phyloP scores from a whole-genome alignment of 2,113 vertebrate genomes.

The Ictalurus furcatus region DNA sequence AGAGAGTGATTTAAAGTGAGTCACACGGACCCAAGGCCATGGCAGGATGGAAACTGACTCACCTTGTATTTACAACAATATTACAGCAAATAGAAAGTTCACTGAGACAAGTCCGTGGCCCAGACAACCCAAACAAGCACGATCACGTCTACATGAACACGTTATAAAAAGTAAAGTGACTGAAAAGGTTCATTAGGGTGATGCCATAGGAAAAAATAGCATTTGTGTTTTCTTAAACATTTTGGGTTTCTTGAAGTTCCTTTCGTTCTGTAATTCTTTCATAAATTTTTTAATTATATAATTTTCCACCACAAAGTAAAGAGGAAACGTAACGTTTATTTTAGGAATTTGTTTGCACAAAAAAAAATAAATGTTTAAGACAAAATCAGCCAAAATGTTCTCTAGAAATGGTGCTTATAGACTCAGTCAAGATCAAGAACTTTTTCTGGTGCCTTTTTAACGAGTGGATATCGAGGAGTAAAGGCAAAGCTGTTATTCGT shows the following conservation, averaged over 20 bases:
- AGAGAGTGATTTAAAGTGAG: neutral
- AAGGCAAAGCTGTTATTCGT: neutral
- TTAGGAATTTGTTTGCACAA: neutral
- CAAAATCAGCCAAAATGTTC: neutral
- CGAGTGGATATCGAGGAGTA: neutral
- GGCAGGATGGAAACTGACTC: neutral
- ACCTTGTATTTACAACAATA: neutral
- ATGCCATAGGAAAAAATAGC: neutral
- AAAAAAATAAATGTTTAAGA: neutral
- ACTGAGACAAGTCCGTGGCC: neutral
- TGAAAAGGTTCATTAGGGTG: neutral
- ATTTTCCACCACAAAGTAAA: neutral
- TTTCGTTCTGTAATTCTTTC: neutral
- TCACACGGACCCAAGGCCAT: neutral
- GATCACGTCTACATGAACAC: neutral
- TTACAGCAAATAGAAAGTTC: neutral
- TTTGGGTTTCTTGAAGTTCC: neutral
- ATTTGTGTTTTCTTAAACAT: neutral
- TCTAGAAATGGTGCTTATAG: neutral
- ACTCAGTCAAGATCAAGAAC: neutral
- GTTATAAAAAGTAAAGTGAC: neutral
- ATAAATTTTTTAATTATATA: neutral
- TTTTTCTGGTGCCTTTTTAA: neutral
- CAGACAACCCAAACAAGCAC: neutral
- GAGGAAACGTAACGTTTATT: neutral